These are phyloP conservation scores for Ichneumon xanthorius DNA, from an alignment of 2,888 invertebrate genomes.

Conservation along the genomic window DNA sequence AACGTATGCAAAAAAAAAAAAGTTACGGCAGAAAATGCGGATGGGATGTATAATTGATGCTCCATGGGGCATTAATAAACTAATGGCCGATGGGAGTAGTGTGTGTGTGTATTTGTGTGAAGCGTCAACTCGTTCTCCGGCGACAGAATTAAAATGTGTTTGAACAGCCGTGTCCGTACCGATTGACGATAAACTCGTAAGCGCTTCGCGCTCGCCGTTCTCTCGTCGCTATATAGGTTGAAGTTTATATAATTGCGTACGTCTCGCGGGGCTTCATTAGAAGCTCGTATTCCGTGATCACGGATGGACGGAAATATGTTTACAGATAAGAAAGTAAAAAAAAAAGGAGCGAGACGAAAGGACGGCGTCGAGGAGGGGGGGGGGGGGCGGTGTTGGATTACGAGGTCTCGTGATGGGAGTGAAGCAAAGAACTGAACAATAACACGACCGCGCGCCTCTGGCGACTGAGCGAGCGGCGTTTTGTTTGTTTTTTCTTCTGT, in stretches of 20 bases:
- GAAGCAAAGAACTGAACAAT: background rate
- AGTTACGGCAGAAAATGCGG: conserved; percentile 4
- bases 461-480: background rate
- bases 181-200: conserved; percentile 43
- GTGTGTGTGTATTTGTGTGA: background rate
- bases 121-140: background rate
- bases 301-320: conserved; percentile 1
- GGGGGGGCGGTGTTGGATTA: background rate
- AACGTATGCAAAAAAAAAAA: background rate
- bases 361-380: too few relatives aligned
- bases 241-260: conserved; percentile 35
- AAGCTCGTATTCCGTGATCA: conserved; percentile 40
- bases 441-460: background rate
- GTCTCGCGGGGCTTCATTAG: conserved; percentile 53
- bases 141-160: conserved; percentile 33
- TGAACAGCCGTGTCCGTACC: conserved; percentile 44
- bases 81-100: conserved; percentile 30
- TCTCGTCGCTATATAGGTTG: background rate
- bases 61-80: conserved; percentile 36
- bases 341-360: background rate
- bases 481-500: background rate
- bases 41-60: conserved; percentile 38
- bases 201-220: background rate
- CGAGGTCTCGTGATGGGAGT: conserved; percentile 3
- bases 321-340: conserved; percentile 2